Base-by-base conservation (phyloP, 1,140 invertebrate species). In the Elysia chlorotica region DNA sequence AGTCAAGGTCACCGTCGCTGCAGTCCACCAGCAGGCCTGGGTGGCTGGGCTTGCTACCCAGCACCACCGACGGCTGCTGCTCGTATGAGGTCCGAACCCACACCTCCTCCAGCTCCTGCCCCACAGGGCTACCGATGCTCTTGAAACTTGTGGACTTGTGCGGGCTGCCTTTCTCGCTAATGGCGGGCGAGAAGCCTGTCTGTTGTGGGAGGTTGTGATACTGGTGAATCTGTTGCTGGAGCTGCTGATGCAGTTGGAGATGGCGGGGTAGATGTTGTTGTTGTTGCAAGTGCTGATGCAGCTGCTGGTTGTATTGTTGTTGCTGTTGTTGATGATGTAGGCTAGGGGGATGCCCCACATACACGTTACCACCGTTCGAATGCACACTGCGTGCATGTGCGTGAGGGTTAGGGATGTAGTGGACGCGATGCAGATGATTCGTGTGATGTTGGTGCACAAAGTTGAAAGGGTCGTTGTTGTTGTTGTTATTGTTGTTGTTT, bases 261-360 rank as follows among this genome's bases (percentile, higher is more conserved):
- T 73, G 53, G 30, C 17, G 67, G 14, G 65, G 21, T 2, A 82
- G 77, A n/a, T 88, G 83, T 77, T 88, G 90, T 76, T 88, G 87
- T 78, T 90, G 87, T 38, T 86, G 86, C 77, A 89, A 88, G 56
- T 89, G 87, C 82, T 89, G 88, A 76, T 83, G 84, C 75, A 84
- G 81, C 75, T 83, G 73, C 81, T 84, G 71, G 2, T 82, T 77
- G 23, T 88, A 83, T 77, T 88, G 90, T 75, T 88, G 87, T 78
- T 90, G 87, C 48, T 86, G 86, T 77, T 89, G 88, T 56, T 89
- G 87, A 82, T 89, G 88, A 76, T 83, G 84, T 74, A 84, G 82
- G 76, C n/a, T n/a, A n/a, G n/a, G n/a, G n/a, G n/a, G n/a, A n/a
- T 84, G 74, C 81, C 87, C 36, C 36, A 63, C 28, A 36, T n/a